Evolutionary conservation across 2,797 vertebrate genomes (phyloP), one percentile per base, ranked within the genome.

Genomic region (Gambusia yucatana): DNA sequence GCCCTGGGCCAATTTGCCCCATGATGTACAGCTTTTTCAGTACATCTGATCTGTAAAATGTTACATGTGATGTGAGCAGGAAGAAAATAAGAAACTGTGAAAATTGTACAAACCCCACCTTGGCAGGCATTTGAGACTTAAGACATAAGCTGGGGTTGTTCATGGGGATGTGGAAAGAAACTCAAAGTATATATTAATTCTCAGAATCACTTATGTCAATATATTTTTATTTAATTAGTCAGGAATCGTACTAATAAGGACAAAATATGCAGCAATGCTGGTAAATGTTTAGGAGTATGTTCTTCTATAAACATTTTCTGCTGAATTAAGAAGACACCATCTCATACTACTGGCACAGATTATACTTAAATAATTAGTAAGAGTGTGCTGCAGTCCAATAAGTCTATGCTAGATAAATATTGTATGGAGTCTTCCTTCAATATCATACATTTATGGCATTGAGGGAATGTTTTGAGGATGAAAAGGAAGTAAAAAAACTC

Each of bases 11-110:
- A n/a, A 28, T 71, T 71, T 44, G 28, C 10, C 69, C 25, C 69
- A 46, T 71, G 61, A 65, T 65, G 33, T 65, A 65, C 61, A 65
- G 33, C 61, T 65, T 65, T 63, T 65, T 39, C 17, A 39, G 17
- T 65, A 65, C 33, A 65, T 22, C 30, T 65, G 61, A 39, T 39
- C 8, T 65, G 61, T 39, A 39, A 65, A 39, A 39, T 65, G 61
- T 36, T 65, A 65, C 43, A n/a, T 28, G 41, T 71, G 69, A 71
- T 28, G 22, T n/a, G 69, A 46, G 13, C 69, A 13, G 28, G 43
- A 71, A 46, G 25, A 28, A 71, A 44, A n/a, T 16, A 44, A 44
- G 13, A 39, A 65, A 65, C 33, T 65, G 61, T 39, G 33, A 65
- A 65, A 39, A 65, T 39, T 10, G 61, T 22, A 20, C 17, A 39